Percentiles rank a stretch among this genome's conserved stretches.
These are phyloP conservation scores for Scaptomyza tumidula DNA, from an alignment of 2,888 invertebrate genomes.

Conservation along the genomic window DNA sequence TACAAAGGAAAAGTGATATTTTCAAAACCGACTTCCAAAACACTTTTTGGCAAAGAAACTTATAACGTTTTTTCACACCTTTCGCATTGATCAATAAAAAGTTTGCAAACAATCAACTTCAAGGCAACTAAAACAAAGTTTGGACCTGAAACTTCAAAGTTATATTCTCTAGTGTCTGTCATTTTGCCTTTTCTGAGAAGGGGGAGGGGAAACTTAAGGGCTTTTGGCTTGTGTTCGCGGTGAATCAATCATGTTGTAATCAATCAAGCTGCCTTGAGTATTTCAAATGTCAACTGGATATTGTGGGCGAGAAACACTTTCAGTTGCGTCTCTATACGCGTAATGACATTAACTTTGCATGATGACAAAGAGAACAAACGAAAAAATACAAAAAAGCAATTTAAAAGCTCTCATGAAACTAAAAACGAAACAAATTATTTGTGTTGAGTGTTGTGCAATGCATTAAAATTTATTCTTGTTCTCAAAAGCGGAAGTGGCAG, in stretches of 20 bases:
- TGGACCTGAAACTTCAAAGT: background rate
- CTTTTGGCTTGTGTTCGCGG: slow-evolving; percentile 1
- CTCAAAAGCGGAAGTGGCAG: slow-evolving; percentile 57
- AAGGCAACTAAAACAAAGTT: background rate
- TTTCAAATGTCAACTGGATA: slow-evolving; percentile 65
- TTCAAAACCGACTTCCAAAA: too few relatives aligned
- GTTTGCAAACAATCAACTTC: background rate
- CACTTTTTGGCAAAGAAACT: too few relatives aligned
- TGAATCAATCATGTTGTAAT: slow-evolving; percentile 71
- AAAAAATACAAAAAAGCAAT: slow-evolving; percentile 1
- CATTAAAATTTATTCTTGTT: slow-evolving; percentile 49
- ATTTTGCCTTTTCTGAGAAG: background rate
- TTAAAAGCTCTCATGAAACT: slow-evolving; percentile 5
- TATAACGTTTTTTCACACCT: background rate
- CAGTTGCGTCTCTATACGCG: slow-evolving; percentile 1
- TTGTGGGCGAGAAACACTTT: slow-evolving; percentile 8
- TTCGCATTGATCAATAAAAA: background rate
- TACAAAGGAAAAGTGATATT: too few relatives aligned
- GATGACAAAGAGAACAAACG: slow-evolving; percentile 30
- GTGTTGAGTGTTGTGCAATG: slow-evolving; percentile 37
- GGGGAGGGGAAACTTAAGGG: background rate
- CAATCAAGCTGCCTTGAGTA: slow-evolving; percentile 63
- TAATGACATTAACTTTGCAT: slow-evolving; percentile 46
- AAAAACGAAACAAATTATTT: slow-evolving; percentile 11
- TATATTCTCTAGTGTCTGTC: background rate